Evolutionary conservation across 2,888 invertebrate genomes (phyloP).

Genomic region (Hemistola chrysoprasaria): DNA sequence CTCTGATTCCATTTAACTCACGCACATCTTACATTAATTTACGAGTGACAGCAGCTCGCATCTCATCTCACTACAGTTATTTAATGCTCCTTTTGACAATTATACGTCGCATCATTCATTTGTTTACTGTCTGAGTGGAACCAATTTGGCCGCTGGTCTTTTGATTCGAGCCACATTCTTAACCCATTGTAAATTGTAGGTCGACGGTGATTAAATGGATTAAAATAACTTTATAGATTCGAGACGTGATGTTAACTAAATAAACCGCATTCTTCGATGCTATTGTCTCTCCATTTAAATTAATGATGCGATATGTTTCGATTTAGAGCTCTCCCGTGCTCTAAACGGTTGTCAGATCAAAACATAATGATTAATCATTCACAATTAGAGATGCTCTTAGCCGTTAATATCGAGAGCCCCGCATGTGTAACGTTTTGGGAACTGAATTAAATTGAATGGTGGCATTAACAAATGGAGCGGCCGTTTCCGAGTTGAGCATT

Average conservation of each 20-base stretch:
- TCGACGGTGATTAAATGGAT: slow-evolving; percentile 44
- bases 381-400: slow-evolving; percentile 55
- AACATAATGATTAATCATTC: slow-evolving; percentile 43
- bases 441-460: slow-evolving; percentile 79
- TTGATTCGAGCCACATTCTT: slow-evolving; percentile 55
- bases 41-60: slow-evolving; percentile 70
- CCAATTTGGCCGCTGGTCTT: slow-evolving; percentile 59
- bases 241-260: slow-evolving; percentile 26
- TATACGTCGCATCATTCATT: slow-evolving; percentile 56
- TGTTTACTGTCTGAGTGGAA: slow-evolving; percentile 64
- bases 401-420: slow-evolving; percentile 67
- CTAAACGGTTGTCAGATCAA: slow-evolving; percentile 33
- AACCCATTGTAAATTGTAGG: slow-evolving; percentile 48
- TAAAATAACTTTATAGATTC: slow-evolving; percentile 49
- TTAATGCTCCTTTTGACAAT: slow-evolving; percentile 77
- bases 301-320: slow-evolving; percentile 16
- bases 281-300: slow-evolving; percentile 23
- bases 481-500: slow-evolving; percentile 71
- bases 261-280: slow-evolving; percentile 25
- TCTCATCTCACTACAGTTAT: slow-evolving; percentile 66
- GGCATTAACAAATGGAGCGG: slow-evolving; percentile 78
- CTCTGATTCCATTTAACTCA: slow-evolving; percentile 72
- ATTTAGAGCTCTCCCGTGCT: slow-evolving; percentile 12
- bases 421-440: slow-evolving; percentile 70
- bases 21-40: slow-evolving; percentile 73